Percentiles rank a stretch among this genome's conserved stretches.
Evolutionary conservation across 2,888 invertebrate genomes (phyloP).

Genomic region (Spilosoma lubricipeda): DNA sequence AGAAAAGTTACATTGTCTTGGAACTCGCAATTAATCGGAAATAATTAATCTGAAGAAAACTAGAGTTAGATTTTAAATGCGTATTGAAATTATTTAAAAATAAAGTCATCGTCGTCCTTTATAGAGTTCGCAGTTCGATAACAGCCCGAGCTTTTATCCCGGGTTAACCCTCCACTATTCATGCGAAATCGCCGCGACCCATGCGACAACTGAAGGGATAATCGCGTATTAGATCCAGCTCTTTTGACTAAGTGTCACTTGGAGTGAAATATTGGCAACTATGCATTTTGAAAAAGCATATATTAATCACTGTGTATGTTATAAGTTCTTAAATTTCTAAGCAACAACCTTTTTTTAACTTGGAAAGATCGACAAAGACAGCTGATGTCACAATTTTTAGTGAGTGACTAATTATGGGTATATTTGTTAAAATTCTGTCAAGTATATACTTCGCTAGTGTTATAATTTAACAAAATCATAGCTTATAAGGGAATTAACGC

Average conservation of each 20-base stretch:
- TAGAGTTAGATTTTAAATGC: too few relatives aligned
- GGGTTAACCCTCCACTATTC: constrained; percentile 48
- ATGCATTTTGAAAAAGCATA: constrained; percentile 25
- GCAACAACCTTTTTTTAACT: neutral
- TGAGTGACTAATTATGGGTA: too few relatives aligned
- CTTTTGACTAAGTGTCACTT: constrained; percentile 55
- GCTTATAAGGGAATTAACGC: too few relatives aligned
- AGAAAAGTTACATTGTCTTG: too few relatives aligned
- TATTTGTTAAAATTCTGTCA: too few relatives aligned
- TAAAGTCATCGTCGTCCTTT: constrained; percentile 58
- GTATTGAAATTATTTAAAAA: constrained; percentile 53
- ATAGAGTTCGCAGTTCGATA: constrained; percentile 46
- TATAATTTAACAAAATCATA: neutral
- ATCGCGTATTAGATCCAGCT: constrained; percentile 56
- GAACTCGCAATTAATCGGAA: too few relatives aligned
- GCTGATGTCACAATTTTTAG: too few relatives aligned
- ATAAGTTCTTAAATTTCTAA: neutral
- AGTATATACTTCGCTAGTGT: neutral
- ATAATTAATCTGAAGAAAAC: too few relatives aligned
- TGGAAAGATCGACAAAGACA: neutral
- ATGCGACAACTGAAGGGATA: constrained; percentile 57
- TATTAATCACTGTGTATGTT: constrained; percentile 36
- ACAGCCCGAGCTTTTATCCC: constrained; percentile 42
- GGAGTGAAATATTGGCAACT: constrained; percentile 40
- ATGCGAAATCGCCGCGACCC: constrained; percentile 59